Base-by-base conservation (phyloP, 2,888 invertebrate species). In the Lepidocyrtoides sp. region DNA sequence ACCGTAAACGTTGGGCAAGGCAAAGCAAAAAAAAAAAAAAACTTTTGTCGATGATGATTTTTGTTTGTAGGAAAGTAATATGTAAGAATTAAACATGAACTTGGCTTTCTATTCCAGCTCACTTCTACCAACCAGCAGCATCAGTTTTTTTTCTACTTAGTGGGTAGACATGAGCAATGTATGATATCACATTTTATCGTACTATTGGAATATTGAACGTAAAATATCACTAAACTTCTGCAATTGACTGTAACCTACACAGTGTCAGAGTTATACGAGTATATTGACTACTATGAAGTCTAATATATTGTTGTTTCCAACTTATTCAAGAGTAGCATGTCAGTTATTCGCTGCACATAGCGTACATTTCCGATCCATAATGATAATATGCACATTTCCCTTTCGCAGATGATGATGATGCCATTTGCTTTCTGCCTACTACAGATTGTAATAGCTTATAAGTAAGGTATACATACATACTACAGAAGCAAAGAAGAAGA, bases 141-240 rank as follows among this genome's bases (percentile, higher is more conserved):
- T 12, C 14, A 51, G 2, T 51, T 10, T 2, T 51, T 51, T 51
- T 2, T 8, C 10, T 57, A 57, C 23, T 51, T 60, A 23, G 60
- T 60, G 17, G 4, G 17, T 54, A 26, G 17, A 5, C 51, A 60
- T 10, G 12, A 60, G 26, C 23, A 17, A 10, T 60, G 60, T 14
- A 60, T 60, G n/a, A 14, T 51, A 60, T 60, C 60, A 26, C 60
- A 60, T 60, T 60, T 60, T 60, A 60, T 60, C 60, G 2, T 36
- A 36, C 36, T 2, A 23, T 36, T 69, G 32, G 69, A 69, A 44
- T 23, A 72, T 48, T 41, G 14, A 32, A 41, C 44, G 26, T 83
- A 66, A 83, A 63, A 83, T 83, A 83, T 83, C 60, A 44, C 83
- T 44, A 63, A 83, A 83, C 63, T 44, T 83, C 83, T 83, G 83